Base-by-base conservation (phyloP, 2,888 invertebrate species). In the Brenthis daphne region DNA sequence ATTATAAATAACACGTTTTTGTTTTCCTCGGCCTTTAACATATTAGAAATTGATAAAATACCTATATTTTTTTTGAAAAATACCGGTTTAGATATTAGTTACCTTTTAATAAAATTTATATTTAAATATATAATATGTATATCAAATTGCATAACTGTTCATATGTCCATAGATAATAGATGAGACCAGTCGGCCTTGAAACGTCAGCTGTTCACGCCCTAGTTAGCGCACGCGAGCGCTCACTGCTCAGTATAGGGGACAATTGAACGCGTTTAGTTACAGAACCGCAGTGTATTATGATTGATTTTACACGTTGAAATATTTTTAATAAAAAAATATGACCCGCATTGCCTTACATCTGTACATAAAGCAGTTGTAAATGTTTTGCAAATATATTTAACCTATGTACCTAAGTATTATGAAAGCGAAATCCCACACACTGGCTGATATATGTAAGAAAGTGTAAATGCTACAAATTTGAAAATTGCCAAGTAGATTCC, bases 171-270 rank as follows among this genome's bases (percentile, higher is more conserved):
- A 64, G 16, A 60, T 55, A 47, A 51, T 60, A 53, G 64, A 71
- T 63, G 64, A 65, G 64, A 56, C 57, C 50, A 66, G 66, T 71
- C 66, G 68, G 58, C 69, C 71, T 71, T 69, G 71, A 66, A 66
- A 66, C 71, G 71, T 71, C 61, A 63, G 57, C 57, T 56, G 64
- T 71, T 69, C 68, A 47, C 60, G 71, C 71, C 66, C 71, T 29
- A 69, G 69, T 71, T 71, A 24, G n/a, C 48, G 64, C 71, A 66
- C 69, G 71, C 69, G 64, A 71, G 58, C 66, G 63, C 68, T 57
- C 64, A 63, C 63, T 47, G 47, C 3, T 29, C 29, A 43, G 66
- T 63, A 54, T 56, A 57, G 61, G 3, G 48, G 53, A 37, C 43
- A 66, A 51, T 66, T 37, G 58, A 29, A 37, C 64, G 43, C 58